These are phyloP conservation scores for Aurelia sp. DNA, from an alignment of 30 jellyfish, hydroid and myxozoan species.

Conservation along the genomic window DNA sequence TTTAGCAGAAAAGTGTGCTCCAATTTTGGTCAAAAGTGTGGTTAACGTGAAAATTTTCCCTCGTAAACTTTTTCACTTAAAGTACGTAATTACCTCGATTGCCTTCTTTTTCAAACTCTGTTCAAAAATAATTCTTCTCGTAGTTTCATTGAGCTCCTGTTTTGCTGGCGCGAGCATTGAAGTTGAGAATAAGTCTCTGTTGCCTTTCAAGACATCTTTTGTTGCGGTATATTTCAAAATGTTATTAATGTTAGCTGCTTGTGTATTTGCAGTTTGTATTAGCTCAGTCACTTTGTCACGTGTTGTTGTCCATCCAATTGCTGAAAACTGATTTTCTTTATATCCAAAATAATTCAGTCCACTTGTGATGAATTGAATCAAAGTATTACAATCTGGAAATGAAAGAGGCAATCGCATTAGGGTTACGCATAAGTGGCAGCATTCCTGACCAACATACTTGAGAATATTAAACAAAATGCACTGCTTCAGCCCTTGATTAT, in stretches of 20 bases:
- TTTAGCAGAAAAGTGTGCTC: too few relatives aligned
- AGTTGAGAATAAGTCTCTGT: neutral
- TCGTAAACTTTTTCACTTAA: too few relatives aligned
- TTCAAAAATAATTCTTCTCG: neutral
- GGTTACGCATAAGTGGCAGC: too few relatives aligned
- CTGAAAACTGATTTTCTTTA: neutral
- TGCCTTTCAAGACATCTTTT: neutral
- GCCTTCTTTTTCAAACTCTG: neutral
- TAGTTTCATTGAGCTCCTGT: neutral
- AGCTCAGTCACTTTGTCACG: neutral
- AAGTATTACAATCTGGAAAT: neutral
- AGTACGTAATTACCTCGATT: conserved; percentile 4
- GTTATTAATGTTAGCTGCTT: conserved; percentile 6
- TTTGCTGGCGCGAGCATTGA: neutral
- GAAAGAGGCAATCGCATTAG: too few relatives aligned
- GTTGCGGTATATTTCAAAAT: neutral
- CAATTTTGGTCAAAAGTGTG: too few relatives aligned
- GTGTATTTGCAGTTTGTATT: neutral
- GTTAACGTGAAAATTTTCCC: too few relatives aligned
- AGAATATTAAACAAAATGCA: too few relatives aligned
- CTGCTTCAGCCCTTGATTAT: too few relatives aligned
- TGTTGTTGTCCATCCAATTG: conserved; percentile 11
- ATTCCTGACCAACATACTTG: too few relatives aligned
- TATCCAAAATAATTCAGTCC: conserved; percentile 3
- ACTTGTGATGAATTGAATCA: neutral